Conservation (phyloP, 2,797 vertebrate species). For the Menidia menidia region DNA sequence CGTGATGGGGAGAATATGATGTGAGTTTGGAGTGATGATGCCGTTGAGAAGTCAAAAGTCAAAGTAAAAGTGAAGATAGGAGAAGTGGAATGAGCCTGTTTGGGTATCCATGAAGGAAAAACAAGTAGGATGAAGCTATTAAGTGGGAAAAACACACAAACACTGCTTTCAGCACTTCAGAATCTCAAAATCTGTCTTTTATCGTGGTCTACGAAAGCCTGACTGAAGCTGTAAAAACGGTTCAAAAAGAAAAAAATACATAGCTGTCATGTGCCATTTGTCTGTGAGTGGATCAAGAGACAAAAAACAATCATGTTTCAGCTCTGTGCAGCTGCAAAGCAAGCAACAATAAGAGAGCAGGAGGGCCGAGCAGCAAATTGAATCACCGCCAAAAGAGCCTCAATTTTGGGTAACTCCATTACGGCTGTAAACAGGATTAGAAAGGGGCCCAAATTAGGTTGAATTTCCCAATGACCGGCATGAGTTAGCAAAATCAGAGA, state of each 20-base stretch:
- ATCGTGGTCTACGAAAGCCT: not conserved
- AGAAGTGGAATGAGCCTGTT: conserved; percentile 34
- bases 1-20: not conserved
- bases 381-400: conserved; percentile 10
- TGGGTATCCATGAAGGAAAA: conserved; percentile 18
- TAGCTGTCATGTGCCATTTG: not conserved
- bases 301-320: not conserved
- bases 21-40: conserved; percentile 7
- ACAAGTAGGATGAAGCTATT: conserved; percentile 11
- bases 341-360: not conserved
- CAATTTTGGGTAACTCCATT: conserved; percentile 44
- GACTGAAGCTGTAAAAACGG: conserved; percentile 3
- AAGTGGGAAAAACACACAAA: not conserved
- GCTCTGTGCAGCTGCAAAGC: conserved; percentile 1
- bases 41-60: not conserved
- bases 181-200: conserved; percentile 11
- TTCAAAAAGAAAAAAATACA: not conserved
- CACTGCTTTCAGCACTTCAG: not conserved
- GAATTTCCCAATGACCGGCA: conserved; percentile 29
- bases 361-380: not conserved
- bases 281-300: not conserved
- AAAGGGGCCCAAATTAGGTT: conserved; percentile 19
- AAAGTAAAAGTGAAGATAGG: conserved; percentile 19
- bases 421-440: conserved; percentile 8
- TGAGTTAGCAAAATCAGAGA: conserved; percentile 24